Evolutionary conservation across 2,797 vertebrate species (phyloP).

Genomic region (Liparis tanakae): DNA sequence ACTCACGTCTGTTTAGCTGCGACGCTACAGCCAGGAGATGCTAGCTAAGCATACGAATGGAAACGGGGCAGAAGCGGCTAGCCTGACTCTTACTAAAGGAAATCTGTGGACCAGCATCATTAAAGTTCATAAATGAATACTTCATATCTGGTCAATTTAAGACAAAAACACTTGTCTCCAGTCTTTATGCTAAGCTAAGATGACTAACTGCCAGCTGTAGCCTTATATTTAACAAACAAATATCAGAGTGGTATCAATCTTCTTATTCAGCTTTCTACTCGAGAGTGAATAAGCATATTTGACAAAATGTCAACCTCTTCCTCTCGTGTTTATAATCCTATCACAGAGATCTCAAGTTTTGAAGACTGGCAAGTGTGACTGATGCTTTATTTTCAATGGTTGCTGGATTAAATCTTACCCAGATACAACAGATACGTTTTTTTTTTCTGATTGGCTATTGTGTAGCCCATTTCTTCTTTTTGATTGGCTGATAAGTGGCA

Average conservation of each 20-base stretch:
- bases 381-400: too few species aligned
- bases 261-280: neutral
- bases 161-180: neutral
- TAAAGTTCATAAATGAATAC: neutral
- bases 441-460: too few species aligned
- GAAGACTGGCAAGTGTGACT: too few species aligned
- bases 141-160: neutral
- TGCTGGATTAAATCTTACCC: too few species aligned
- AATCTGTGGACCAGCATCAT: neutral
- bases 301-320: neutral
- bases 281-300: neutral
- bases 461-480: too few species aligned
- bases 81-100: neutral
- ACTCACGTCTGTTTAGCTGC: neutral
- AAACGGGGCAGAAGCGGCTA: neutral
- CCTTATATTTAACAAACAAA: neutral
- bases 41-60: neutral
- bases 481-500: too few species aligned
- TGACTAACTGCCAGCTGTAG: neutral
- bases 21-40: neutral
- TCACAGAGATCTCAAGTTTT: too few species aligned
- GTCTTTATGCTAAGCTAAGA: too few species aligned
- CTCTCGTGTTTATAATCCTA: constrained; percentile 9
- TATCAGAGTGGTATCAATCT: neutral
- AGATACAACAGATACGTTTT: too few species aligned